Base-by-base conservation (phyloP, 35 echinoderm and acorn worm species). In the Amphiura filiformis region DNA sequence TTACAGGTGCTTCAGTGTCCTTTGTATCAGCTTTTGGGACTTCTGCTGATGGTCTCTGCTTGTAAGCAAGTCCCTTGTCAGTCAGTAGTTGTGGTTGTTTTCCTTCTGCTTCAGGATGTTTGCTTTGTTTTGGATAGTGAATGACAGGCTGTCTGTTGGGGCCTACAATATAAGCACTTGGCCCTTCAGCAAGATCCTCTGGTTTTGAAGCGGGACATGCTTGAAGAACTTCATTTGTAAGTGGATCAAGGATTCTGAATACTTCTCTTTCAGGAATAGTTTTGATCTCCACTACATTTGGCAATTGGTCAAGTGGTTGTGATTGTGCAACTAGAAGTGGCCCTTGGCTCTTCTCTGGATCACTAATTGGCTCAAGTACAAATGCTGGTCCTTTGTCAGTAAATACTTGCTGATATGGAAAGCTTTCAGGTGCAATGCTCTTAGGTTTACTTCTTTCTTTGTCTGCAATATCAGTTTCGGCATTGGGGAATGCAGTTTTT, bases 331-430 rank as follows among this genome's bases (percentile, higher is more conserved):
- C 79, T 1, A 81, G 11, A 18, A 31, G 23, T 23, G 79, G 79
- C 12, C 36, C 34, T 4, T 41, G 79, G 38, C 39, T 42, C 26
- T 26, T 5, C 26, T 70, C 11, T 30, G 26, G 7, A 30, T 70
- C 61, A 23, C 18, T 37, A 56, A 84, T 61, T 26, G 83, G 83
- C 35, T 85, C 65, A 5, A 89, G 31, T 32, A 89, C 80, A 80
- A 77, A 90, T 37, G 88, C 88, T 84, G 88, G 81, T 42, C 88
- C 88, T 84, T 84, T 44, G 32, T 90, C 88, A 22, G 88, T 90
- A 1, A 84, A 14, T 9, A 90, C 37, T 37, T 88, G 87, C 26
- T 84, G 35, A 32, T 30, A 32, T 65, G 82, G 82, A 4, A 30
- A 70, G 17, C 2, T 23, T 15, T 30, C 61, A 15, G 61, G 1